Evolutionary conservation across 53 echinoderm and acorn worm genomes (phyloP), one percentile per base, ranked within the genome.

Genomic region (Crossaster papposus): DNA sequence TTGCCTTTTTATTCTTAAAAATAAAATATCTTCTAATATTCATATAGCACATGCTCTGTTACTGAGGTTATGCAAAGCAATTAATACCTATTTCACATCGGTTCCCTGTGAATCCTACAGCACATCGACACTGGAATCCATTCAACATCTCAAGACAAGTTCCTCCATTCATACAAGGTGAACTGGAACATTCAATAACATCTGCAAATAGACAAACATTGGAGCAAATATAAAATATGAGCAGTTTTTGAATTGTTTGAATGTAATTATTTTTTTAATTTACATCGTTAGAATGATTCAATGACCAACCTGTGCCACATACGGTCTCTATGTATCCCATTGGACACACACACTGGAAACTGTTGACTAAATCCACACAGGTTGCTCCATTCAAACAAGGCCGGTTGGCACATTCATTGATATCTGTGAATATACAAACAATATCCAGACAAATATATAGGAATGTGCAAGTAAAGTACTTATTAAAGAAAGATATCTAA

Each of bases 291-390:
- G n/a, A 50, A 78, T 13, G 31, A 12, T 15, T 17, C 4, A 36
- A 7, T 0, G 6, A 52, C 53, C 70, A 8, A 84, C 84, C 84
- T 84, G 33, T 72, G 6, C 92, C 75, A 86, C 96, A 96, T 72
- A 85, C 89, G 29, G 36, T 62, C 24, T 94, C 96, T 37, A 34
- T 85, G 85, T 53, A 96, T 32, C 91, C 92, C 6, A 71, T 33
- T 31, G 86, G 36, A 72, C 96, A 96, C 55, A 92, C 91, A 83
- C 96, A 96, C 29, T 92, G 90, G 72, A 83, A 94, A 33, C 34
- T 81, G 82, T 68, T 89, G 77, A 81, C 80, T 28, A 65, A 85
- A 72, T 91, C 89, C 23, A 75, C 36, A 88, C 94, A 94, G 58
- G 54, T 88, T 65, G 78, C 92, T 68, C 91, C 91, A 58, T 90